Base-by-base conservation (phyloP, 2,888 invertebrate species). In the Esperia sulphurella region DNA sequence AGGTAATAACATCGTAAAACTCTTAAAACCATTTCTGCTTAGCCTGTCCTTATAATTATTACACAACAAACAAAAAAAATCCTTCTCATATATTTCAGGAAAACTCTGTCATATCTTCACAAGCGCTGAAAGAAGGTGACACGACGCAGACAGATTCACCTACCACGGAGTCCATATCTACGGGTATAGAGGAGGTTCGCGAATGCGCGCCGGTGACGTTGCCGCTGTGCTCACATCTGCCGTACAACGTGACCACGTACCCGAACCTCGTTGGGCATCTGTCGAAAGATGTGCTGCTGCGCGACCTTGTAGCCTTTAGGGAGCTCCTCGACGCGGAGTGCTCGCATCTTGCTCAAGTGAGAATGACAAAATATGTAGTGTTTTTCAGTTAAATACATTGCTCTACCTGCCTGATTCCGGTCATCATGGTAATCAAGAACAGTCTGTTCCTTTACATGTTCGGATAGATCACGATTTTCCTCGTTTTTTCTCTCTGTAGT, bases 251-350 rank as follows among this genome's bases (percentile, higher is more conserved):
- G 8, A 97, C 97, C 0, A 94, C 96, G 0, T 97, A 95, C 74
- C 97, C 97, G 0, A 97, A 97, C 77, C 81, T 94, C 10, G 90
- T 95, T 48, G 94, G 94, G 0, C 95, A 95, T 61, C 78, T 81
- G 43, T 91, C 91, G 1, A 74, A 90, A 40, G 91, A 92, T 28
- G 94, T 94, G 39, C 92, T 97, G 39, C 63, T 85, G 57, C 70
- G 93, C 38, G 95, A 97, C 73, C 91, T 97, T 14, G 96, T 96
- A 42, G 92, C 95, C 0, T 96, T 95, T 71, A 93, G 95, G 52
- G 96, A 95, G 74, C 83, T 97, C n/a, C 94, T 97, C 7, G 97
- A 97, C 73, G 96, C 96, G 0, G 97, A 97, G 79, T 97, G 97
- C 75, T 97, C 96, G 65, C 91, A 94, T 55, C 91, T 95, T 60